Percentiles rank a stretch among this genome's conserved stretches.
phyloP scores from a whole-genome alignment of 1,140 invertebrate species.

The Camponotus floridanus region DNA sequence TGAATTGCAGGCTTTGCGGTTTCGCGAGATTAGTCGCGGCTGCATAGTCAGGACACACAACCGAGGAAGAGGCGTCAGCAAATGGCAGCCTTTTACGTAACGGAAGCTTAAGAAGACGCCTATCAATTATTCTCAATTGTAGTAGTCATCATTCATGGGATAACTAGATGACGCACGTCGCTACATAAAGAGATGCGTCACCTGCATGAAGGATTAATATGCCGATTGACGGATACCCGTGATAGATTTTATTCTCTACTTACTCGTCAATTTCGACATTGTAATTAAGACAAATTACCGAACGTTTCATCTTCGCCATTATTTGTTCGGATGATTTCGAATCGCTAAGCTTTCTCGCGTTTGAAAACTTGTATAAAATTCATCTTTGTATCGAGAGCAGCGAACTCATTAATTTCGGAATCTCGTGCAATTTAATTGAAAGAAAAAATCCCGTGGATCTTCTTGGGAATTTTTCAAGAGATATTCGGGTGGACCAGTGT shows the following conservation, averaged over 20 bases:
- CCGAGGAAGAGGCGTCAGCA: slow-evolving; percentile 39
- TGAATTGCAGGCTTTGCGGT: slow-evolving; percentile 4
- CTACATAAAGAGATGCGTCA: slow-evolving; percentile 24
- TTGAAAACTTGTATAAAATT: neutral
- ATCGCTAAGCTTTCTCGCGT: neutral
- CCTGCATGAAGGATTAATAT: slow-evolving; percentile 28
- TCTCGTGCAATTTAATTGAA: too few species aligned
- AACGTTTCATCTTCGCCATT: neutral
- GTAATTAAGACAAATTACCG: neutral
- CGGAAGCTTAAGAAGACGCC: slow-evolving; percentile 43
- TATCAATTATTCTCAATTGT: slow-evolving; percentile 43
- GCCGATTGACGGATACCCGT: neutral
- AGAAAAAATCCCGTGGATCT: too few species aligned
- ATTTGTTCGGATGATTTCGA: neutral
- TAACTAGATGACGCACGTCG: slow-evolving; percentile 46
- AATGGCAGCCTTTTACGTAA: slow-evolving; percentile 1
- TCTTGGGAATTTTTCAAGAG: neutral
- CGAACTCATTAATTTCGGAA: too few species aligned
- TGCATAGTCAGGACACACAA: slow-evolving; percentile 42
- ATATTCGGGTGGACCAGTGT: neutral
- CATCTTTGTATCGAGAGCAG: too few species aligned
- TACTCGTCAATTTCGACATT: neutral
- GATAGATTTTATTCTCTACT: neutral
- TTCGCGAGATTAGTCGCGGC: slow-evolving; percentile 9
- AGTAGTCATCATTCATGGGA: slow-evolving; percentile 59